Conservation (phyloP, 2,797 vertebrate species). For the Todus mexicanus region DNA sequence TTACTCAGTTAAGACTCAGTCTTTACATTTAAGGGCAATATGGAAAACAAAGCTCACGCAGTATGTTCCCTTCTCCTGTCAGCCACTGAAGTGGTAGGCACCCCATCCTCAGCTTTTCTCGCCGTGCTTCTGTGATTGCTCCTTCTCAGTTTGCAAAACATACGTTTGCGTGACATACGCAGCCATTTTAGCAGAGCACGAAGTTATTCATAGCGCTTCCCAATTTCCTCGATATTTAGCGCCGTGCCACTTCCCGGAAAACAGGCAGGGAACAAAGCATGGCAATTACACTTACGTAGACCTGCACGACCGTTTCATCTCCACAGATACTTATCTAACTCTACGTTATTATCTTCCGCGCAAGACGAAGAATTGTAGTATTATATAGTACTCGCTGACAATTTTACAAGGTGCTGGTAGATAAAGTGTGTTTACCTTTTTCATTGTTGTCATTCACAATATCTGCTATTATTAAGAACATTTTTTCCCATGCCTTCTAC, state of each 20-base stretch:
- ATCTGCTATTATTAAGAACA: neutral
- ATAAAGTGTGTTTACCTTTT: neutral
- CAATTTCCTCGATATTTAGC: neutral
- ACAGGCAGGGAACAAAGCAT: neutral
- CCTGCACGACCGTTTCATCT: neutral
- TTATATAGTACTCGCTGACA: neutral
- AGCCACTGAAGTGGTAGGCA: neutral
- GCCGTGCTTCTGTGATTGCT: constrained; percentile 10
- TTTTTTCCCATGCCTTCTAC: neutral
- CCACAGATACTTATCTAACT: constrained; percentile 11
- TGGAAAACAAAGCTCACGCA: neutral
- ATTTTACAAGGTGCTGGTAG: neutral
- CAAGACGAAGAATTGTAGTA: neutral
- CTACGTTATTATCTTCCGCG: neutral
- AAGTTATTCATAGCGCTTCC: neutral
- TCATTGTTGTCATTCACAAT: neutral
- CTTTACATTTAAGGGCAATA: neutral
- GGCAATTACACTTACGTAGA: neutral
- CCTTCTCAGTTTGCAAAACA: constrained; percentile 13
- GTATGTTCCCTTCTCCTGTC: neutral
- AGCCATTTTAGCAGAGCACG: neutral
- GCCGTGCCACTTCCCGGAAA: neutral
- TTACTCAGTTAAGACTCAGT: neutral
- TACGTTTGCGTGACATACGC: neutral
- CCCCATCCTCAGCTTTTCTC: neutral